Evolutionary conservation across 1,140 invertebrate species (phyloP).

Genomic region (Cecropterus lyciades): DNA sequence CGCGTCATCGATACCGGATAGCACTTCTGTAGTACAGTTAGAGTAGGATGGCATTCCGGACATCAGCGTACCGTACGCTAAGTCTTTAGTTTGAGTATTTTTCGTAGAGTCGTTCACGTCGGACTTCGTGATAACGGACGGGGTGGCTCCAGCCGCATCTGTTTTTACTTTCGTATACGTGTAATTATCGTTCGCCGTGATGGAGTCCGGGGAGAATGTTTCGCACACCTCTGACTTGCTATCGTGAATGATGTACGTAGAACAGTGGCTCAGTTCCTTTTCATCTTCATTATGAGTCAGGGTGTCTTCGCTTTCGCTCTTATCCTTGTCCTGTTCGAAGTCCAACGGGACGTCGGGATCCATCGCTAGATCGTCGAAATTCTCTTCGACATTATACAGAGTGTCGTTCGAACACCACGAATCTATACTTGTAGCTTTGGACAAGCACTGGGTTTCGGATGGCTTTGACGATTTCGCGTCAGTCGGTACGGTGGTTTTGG

Average conservation of each 20-base stretch:
- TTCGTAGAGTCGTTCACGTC: conserved; percentile 68
- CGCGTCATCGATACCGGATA: conserved; percentile 57
- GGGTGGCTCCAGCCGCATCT: conserved; percentile 50
- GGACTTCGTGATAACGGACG: conserved; percentile 62
- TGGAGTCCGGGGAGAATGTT: conserved; percentile 74
- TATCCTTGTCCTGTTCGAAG: conserved; percentile 56
- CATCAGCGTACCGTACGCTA: conserved; percentile 74
- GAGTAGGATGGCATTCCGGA: conserved; percentile 70
- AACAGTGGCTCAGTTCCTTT: conserved; percentile 69
- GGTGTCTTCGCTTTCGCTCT: conserved; percentile 72
- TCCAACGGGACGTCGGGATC: conserved; percentile 66
- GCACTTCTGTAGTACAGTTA: conserved; percentile 71
- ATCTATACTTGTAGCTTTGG: conserved; percentile 85
- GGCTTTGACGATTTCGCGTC: conserved; percentile 76
- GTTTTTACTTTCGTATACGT: conserved; percentile 74
- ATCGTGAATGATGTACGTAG: conserved; percentile 76
- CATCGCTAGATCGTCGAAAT: conserved; percentile 79
- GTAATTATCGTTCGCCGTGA: conserved; percentile 67
- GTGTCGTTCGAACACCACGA: conserved; percentile 87
- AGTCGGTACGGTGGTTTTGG: conserved; percentile 73
- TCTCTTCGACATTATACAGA: conserved; percentile 85
- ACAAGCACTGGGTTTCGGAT: conserved; percentile 77
- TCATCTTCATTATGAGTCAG: conserved; percentile 72
- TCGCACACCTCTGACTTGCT: conserved; percentile 72
- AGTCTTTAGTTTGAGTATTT: conserved; percentile 70